phyloP scores from a whole-genome alignment of 2,888 invertebrate species.

The Cordilura impudica region DNA sequence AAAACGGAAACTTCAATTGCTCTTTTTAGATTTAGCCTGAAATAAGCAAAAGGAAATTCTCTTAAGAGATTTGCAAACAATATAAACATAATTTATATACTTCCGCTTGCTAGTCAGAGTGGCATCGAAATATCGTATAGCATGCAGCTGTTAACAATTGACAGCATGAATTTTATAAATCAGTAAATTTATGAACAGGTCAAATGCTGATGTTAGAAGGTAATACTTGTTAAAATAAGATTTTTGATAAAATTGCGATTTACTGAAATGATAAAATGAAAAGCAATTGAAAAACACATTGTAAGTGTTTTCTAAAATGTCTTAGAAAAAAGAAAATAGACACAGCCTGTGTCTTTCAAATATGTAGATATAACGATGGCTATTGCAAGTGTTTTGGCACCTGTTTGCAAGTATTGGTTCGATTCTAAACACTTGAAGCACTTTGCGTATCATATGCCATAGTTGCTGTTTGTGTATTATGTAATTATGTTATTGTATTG shows the following conservation, averaged over 20 bases:
- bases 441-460: too few relatives aligned
- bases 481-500: too few relatives aligned
- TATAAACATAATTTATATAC: conserved; percentile 2
- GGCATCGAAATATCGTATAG: neutral
- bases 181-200: neutral
- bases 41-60: neutral
- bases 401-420: too few relatives aligned
- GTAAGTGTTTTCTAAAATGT: too few relatives aligned
- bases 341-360: too few relatives aligned
- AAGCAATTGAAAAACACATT: too few relatives aligned
- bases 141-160: conserved; percentile 13
- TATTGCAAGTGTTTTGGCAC: too few relatives aligned
- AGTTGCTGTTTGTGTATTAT: too few relatives aligned
- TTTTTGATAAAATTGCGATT: neutral
- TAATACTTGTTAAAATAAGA: neutral
- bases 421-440: too few relatives aligned
- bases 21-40: neutral
- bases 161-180: conserved; percentile 8
- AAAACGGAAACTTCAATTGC: neutral
- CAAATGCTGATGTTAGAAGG: neutral
- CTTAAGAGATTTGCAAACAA: neutral
- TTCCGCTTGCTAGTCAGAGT: neutral
- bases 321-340: too few relatives aligned
- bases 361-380: too few relatives aligned
- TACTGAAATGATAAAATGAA: too few relatives aligned